phyloP scores from a whole-genome alignment of 2,888 invertebrate genomes.

The Cryptus armator region DNA sequence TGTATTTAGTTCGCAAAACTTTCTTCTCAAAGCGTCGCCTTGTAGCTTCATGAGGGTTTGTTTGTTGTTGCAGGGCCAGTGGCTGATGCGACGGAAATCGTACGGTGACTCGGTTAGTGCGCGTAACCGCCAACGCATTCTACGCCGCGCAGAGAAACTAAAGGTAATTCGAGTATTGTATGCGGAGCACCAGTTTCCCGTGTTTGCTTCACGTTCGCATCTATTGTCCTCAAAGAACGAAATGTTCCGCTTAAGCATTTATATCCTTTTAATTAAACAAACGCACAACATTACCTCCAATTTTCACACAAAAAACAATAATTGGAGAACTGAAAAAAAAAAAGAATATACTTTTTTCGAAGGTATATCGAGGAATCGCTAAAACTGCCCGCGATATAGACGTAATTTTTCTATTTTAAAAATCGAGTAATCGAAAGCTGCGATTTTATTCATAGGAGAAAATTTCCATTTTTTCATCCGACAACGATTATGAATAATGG shows the following conservation, averaged over 20 bases:
- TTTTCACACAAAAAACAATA: no score
- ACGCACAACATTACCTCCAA: no score
- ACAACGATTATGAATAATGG: background rate
- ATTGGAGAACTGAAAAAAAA: no score
- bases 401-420: background rate
- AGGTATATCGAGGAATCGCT: no score
- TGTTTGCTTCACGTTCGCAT: no score
- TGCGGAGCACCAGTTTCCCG: background rate
- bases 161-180: slow-evolving; percentile 72
- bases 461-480: background rate
- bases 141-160: slow-evolving; percentile 70
- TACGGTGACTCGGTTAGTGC: slow-evolving; percentile 79
- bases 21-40: slow-evolving; percentile 62
- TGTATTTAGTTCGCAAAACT: slow-evolving; percentile 76
- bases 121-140: slow-evolving; percentile 76
- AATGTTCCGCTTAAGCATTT: no score
- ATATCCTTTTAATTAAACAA: no score
- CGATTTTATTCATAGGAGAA: background rate
- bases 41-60: slow-evolving; percentile 67
- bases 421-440: background rate
- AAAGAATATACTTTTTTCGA: no score
- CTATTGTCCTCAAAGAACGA: no score
- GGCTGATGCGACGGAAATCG: slow-evolving; percentile 78
- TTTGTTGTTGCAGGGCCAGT: slow-evolving; percentile 80
- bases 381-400: no score